Conservation (phyloP, 2,113 vertebrate species). For the Otolemur garnettii region DNA sequence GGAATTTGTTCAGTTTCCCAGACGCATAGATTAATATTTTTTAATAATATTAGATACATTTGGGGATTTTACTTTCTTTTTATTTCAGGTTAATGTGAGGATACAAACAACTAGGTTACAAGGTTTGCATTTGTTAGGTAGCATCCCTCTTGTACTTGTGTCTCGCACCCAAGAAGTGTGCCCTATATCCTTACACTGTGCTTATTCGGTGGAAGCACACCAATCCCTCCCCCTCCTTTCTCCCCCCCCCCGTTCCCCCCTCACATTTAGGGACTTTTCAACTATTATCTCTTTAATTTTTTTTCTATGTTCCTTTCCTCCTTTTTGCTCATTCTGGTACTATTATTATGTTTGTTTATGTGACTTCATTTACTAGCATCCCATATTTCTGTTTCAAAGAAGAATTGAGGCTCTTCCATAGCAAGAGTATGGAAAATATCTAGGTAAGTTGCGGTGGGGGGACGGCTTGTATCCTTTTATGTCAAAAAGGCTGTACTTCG, state of each 20-base stretch:
- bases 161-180: too few species aligned
- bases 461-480: neutral
- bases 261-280: neutral
- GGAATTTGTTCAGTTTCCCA: neutral
- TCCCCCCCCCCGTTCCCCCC: too few species aligned
- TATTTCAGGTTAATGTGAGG: too few species aligned
- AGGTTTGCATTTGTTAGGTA: too few species aligned
- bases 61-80: neutral
- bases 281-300: neutral
- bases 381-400: neutral
- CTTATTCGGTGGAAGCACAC: too few species aligned
- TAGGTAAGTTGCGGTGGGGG: neutral
- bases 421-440: neutral
- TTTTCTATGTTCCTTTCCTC: neutral
- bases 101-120: too few species aligned
- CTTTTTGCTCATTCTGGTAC: neutral
- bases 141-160: too few species aligned
- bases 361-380: neutral
- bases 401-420: neutral
- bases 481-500: neutral
- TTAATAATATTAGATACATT: neutral
- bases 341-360: neutral
- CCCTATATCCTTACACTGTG: too few species aligned
- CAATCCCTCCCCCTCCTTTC: too few species aligned
- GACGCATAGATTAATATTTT: neutral